Base-by-base conservation (phyloP, 1,140 invertebrate genomes). In the Nylanderia fulva region DNA sequence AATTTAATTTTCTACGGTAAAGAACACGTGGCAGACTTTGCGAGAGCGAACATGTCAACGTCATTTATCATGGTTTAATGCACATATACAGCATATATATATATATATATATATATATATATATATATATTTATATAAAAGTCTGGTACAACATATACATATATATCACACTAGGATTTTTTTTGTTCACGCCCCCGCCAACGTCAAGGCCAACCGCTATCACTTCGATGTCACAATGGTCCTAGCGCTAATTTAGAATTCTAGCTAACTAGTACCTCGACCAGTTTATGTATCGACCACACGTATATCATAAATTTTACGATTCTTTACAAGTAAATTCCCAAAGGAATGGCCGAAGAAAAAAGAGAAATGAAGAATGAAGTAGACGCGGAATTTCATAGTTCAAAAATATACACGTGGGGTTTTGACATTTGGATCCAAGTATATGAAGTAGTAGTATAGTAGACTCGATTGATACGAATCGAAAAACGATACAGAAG, bases 171-270 rank as follows among this genome's bases (percentile, higher is more conserved):
- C 21, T 15, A 42, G 21, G 13, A 85, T 42, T 27, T 83, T 85
- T 18, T 48, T 80, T 86, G 83, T 80, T 85, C 83, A 88, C 87
- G 87, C 86, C 87, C 86, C 76, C 87, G 66, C 79, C 60, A 85
- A 1, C 42, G 64, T 42, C 64, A 89, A 89, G 87, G 87, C 84
- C 84, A 88, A 89, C 87, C 68, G 87, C 87, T 89, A 89, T 89
- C 87, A 89, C 87, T 82, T 86, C 72, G 76, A 83, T 71, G 48
- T 77, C 82, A 87, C 63, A 87, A 85, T 74, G 45, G 60, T 27
- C 76, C 86, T 87, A 85, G 60, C 42, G 45, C 45, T 48, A 48
- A 68, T 68, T 42, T 66, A 39, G 13, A 11, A 48, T 48, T 48
- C 42, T 45, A 45, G 11, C 11, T 45, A 13, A 36, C 8, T 36